Evolutionary conservation across 2,888 invertebrate species (phyloP).

Genomic region (Sthenelais limicola): DNA sequence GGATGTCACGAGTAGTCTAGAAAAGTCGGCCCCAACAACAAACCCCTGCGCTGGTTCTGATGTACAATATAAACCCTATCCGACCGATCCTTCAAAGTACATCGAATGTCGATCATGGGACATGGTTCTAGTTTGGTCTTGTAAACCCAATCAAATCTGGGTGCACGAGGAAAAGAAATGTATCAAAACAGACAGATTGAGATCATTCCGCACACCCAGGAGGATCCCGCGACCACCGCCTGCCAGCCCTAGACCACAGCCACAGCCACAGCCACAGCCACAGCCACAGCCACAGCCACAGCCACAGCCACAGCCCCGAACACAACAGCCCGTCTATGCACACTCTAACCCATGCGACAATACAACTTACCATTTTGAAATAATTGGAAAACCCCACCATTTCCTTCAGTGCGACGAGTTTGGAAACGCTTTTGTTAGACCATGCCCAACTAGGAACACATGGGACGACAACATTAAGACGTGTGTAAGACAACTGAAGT

Average conservation of each 20-base stretch:
- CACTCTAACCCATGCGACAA: not conserved
- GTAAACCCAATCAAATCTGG: conserved; percentile 40
- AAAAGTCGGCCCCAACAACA: not conserved
- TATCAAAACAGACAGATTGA: not conserved
- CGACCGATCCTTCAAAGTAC: conserved; percentile 54
- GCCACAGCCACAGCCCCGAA: conserved; percentile 8
- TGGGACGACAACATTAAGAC: conserved; percentile 57
- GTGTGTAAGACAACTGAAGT: conserved; percentile 46
- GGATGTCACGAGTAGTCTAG: not conserved
- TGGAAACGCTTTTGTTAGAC: conserved; percentile 57
- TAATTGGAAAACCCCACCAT: conserved; percentile 51
- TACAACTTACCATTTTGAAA: conserved; percentile 54
- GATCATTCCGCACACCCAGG: not conserved
- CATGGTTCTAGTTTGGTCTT: conserved; percentile 35
- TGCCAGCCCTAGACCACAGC: too few relatives aligned
- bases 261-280: too few relatives aligned
- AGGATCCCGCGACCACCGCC: not conserved
- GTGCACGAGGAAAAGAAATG: conserved; percentile 38
- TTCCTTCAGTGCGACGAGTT: conserved; percentile 62
- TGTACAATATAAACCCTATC: conserved; percentile 56
- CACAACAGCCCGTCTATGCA: conserved; percentile 19
- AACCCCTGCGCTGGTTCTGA: conserved; percentile 44
- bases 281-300: conserved; percentile 17
- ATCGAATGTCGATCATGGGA: conserved; percentile 58
- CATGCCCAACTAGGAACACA: conserved; percentile 51